These are phyloP conservation scores for Magallana nippona DNA, from an alignment of 2,888 invertebrate genomes.

Conservation along the genomic window DNA sequence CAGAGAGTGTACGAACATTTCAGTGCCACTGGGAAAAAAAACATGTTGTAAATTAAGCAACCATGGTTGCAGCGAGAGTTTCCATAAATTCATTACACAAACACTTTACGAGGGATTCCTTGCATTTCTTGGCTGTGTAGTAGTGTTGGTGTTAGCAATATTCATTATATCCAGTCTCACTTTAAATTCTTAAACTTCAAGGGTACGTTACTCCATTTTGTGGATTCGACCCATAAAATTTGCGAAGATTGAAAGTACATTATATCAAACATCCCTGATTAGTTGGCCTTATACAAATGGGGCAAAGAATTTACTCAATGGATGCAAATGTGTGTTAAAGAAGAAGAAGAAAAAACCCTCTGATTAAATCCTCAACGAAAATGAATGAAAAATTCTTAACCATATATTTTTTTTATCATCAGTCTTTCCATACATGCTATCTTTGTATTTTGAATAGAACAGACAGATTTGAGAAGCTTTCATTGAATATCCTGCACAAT, in stretches of 20 bases:
- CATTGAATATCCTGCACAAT: background rate
- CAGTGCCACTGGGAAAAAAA: background rate
- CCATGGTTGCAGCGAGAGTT: background rate
- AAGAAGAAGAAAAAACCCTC: no score
- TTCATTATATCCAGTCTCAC: no score
- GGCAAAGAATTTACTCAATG: background rate
- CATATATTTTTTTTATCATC: constrained; percentile 3
- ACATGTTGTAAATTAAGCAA: constrained; percentile 1
- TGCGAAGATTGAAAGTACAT: no score
- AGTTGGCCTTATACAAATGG: no score
- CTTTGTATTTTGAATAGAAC: constrained; percentile 1
- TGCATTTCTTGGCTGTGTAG: constrained; percentile 2
- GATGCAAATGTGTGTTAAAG: background rate
- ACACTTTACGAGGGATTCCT: constrained; percentile 15
- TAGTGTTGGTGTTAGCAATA: background rate
- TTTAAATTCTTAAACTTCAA: no score
- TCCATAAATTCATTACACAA: constrained; percentile 26
- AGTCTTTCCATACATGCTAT: background rate
- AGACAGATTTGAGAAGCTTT: constrained; percentile 20
- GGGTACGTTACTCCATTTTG: no score
- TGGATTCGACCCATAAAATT: no score
- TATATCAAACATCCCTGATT: no score
- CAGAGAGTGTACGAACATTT: background rate
- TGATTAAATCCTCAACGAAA: background rate
- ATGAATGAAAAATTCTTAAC: background rate